Conservation (phyloP, 2,888 invertebrate genomes). For the Ochropleura leucogaster region DNA sequence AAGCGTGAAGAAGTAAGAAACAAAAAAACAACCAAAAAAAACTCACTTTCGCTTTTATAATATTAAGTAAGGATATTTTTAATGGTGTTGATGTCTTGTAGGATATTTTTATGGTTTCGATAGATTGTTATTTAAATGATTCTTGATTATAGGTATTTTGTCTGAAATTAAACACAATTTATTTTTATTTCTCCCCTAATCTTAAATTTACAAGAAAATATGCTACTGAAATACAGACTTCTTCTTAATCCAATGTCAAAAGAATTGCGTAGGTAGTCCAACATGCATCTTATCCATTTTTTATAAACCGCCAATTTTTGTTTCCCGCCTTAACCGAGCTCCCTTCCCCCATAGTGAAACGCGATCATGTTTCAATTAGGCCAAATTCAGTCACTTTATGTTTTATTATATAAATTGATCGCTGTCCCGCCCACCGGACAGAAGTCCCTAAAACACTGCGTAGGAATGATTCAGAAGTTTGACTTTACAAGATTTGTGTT, state of each 20-base stretch:
- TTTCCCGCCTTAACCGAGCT: not conserved
- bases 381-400: slow-evolving; percentile 53
- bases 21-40: too few species aligned
- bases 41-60: too few species aligned
- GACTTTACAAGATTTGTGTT: not conserved
- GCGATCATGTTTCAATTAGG: slow-evolving; percentile 62
- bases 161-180: too few species aligned
- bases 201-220: not conserved
- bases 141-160: too few species aligned
- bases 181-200: too few species aligned
- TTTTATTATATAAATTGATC: slow-evolving; percentile 62
- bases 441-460: slow-evolving; percentile 46
- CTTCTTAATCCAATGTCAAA: not conserved
- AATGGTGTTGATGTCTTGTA: too few species aligned
- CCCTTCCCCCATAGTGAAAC: slow-evolving; percentile 12
- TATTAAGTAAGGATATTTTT: too few species aligned
- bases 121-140: too few species aligned
- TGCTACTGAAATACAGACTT: not conserved
- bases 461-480: slow-evolving; percentile 32
- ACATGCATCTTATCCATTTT: not conserved
- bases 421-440: slow-evolving; percentile 51
- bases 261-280: not conserved
- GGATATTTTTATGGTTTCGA: too few species aligned
- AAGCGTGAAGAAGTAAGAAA: too few species aligned
- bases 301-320: not conserved